phyloP scores from a whole-genome alignment of 2,888 invertebrate genomes.

The Xylocampa areola region DNA sequence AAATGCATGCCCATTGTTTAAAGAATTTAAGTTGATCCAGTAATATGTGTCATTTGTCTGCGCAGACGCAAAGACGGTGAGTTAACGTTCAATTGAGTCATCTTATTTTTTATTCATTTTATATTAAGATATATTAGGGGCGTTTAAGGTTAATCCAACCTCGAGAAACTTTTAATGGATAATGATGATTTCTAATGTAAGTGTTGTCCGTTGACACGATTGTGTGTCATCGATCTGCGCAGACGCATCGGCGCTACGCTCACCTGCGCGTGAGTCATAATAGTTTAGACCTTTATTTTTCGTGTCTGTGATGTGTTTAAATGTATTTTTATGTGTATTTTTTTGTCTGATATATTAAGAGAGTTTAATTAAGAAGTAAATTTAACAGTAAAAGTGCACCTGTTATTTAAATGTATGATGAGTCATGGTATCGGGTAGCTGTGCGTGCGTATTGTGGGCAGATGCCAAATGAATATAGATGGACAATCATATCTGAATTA shows the following conservation, averaged over 20 bases:
- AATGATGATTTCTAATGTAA: conserved; percentile 11
- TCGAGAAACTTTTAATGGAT: background rate
- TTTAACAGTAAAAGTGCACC: conserved; percentile 14
- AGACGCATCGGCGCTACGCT: conserved; percentile 62
- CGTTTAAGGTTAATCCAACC: background rate
- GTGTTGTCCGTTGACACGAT: conserved; percentile 14
- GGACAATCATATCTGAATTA: background rate
- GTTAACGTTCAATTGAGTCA: background rate
- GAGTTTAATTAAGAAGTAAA: conserved; percentile 37
- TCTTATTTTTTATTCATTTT: too few relatives aligned
- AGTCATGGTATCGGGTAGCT: conserved; percentile 7
- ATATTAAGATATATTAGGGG: background rate
- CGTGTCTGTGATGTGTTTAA: conserved; percentile 21
- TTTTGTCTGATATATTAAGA: conserved; percentile 24
- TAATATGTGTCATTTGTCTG: background rate
- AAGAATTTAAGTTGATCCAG: background rate
- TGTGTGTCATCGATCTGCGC: conserved; percentile 54
- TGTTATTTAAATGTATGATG: conserved; percentile 15
- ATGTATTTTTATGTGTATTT: conserved; percentile 25
- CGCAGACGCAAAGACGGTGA: background rate
- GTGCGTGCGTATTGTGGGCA: background rate
- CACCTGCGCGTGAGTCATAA: conserved; percentile 67
- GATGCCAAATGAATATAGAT: background rate
- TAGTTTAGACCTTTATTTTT: conserved; percentile 35
- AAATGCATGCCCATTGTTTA: background rate